Percentiles rank a stretch among this genome's conserved stretches.
phyloP scores from a whole-genome alignment of 2,113 vertebrate species.

The Anarhynchus alexandrinus region DNA sequence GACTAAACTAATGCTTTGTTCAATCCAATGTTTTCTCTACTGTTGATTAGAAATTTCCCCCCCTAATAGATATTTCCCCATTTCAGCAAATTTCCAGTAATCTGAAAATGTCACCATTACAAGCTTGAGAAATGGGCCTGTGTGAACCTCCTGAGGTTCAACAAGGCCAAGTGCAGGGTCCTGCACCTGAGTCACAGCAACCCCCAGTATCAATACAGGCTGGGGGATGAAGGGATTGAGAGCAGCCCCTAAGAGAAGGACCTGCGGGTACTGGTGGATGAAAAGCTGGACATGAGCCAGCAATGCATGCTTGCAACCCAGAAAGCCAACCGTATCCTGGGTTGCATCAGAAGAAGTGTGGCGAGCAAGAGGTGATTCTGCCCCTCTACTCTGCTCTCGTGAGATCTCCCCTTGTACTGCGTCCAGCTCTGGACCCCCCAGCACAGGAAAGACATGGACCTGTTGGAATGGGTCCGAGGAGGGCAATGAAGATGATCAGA shows the following conservation, averaged over 20 bases:
- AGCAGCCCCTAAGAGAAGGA: not conserved
- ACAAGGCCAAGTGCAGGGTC: not conserved
- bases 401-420: not conserved
- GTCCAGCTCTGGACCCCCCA: not conserved
- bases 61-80: not conserved
- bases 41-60: not conserved
- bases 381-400: not conserved
- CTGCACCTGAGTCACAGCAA: not conserved
- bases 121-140: fast-evolving
- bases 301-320: not conserved
- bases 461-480: fast-evolving
- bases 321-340: not conserved
- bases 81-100: conserved; percentile 44
- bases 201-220: fast-evolving
- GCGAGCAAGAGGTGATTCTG: not conserved
- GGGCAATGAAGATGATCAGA: not conserved
- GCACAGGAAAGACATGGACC: not conserved
- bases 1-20: not conserved
- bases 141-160: not conserved
- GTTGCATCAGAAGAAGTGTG: not conserved
- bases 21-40: conserved; percentile 2
- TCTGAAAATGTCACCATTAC: conserved; percentile 30
- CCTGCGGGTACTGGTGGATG: fast-evolving
- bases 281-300: not conserved
- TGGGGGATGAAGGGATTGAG: not conserved